A percentile compares a stretch with the other conserved stretches of the same genome.
phyloP scores from a whole-genome alignment of 1,140 invertebrate genomes.

The Harlomillsia oculata region DNA sequence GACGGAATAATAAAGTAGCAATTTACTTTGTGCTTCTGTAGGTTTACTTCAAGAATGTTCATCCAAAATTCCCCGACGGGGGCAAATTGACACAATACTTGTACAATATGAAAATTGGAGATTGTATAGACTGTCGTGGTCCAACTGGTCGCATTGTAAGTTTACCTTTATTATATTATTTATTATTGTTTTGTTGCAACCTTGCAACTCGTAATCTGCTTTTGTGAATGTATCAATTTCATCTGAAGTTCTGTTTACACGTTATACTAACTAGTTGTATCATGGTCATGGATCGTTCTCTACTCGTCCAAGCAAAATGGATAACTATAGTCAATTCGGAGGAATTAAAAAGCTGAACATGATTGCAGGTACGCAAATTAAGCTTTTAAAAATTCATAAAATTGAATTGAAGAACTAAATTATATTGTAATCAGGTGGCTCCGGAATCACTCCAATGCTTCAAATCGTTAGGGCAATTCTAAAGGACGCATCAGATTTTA shows the following conservation, averaged over 20 bases:
- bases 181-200: not conserved
- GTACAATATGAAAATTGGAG: constrained; percentile 49
- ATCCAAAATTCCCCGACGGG: constrained; percentile 70
- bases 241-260: constrained; percentile 3
- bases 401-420: not conserved
- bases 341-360: constrained; percentile 64
- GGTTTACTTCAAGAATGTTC: constrained; percentile 92
- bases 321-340: constrained; percentile 56
- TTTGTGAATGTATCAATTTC: not conserved
- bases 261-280: constrained; percentile 43
- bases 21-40: constrained; percentile 38
- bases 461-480: constrained; percentile 51
- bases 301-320: constrained; percentile 76
- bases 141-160: constrained; percentile 54
- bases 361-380: constrained; percentile 59
- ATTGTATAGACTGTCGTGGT: constrained; percentile 51
- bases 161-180: not conserved
- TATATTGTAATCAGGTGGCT: constrained; percentile 29
- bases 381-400: not conserved
- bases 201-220: too few relatives aligned
- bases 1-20: not conserved
- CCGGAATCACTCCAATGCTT: constrained; percentile 54
- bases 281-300: constrained; percentile 65
- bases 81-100: constrained; percentile 56
- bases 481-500: constrained; percentile 49